Percentiles rank a stretch among this genome's conserved stretches.
phyloP scores from a whole-genome alignment of 2,113 vertebrate species.

The Peromyscus polionotus region DNA sequence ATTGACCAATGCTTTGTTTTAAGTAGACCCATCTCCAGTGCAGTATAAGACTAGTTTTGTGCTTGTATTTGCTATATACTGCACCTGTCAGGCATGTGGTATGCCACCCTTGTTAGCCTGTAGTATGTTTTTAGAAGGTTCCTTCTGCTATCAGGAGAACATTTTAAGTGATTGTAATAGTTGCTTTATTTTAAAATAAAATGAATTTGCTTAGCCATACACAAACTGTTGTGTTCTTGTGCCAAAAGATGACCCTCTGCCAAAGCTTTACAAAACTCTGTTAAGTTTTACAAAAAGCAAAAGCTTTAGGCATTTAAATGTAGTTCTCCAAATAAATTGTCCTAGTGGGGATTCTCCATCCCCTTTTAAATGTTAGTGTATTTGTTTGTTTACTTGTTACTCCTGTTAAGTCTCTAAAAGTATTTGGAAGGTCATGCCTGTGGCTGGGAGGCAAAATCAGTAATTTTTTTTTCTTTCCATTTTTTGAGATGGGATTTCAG shows the following conservation, averaged over 20 bases:
- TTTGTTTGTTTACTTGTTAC: conserved; percentile 8
- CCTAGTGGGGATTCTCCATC: not conserved
- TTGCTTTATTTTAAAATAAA: conserved; percentile 57
- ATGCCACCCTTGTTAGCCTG: not conserved
- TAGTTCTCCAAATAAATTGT: conserved; percentile 35
- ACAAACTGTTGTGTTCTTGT: not conserved
- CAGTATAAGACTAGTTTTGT: not conserved
- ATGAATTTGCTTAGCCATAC: conserved; percentile 28
- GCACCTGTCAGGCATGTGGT: not conserved
- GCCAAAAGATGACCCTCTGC: not conserved
- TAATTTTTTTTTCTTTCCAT: not conserved
- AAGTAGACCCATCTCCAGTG: conserved; percentile 20
- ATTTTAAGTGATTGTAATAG: conserved; percentile 53
- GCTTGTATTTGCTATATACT: not conserved
- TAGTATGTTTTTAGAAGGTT: conserved; percentile 1
- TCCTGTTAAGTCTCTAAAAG: not conserved
- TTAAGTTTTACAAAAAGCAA: conserved; percentile 27
- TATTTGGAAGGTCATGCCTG: conserved; percentile 1
- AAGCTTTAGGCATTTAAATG: conserved; percentile 47
- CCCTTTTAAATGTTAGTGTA: not conserved
- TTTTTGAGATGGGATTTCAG: not conserved
- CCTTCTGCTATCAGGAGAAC: not conserved
- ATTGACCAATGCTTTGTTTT: conserved; percentile 39
- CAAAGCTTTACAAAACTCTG: not conserved
- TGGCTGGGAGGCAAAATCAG: not conserved